Evolutionary conservation across 2,888 invertebrate genomes (phyloP).

Genomic region (Caenorhabditis wallacei): DNA sequence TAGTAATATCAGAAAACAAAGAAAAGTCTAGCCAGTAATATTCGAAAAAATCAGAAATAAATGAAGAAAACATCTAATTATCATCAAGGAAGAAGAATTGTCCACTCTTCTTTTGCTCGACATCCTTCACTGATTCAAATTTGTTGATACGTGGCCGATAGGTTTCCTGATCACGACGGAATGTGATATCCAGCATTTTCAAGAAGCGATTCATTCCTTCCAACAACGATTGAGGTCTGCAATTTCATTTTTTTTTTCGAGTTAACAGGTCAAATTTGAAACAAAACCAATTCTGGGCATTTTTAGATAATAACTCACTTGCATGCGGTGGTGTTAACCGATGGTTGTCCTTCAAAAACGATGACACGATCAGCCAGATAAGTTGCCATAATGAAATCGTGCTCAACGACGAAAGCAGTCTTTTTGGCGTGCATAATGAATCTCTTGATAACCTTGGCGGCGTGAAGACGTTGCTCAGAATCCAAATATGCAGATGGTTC

Average conservation of each 20-base stretch:
- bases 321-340: slow-evolving; percentile 92
- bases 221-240: slow-evolving; percentile 90
- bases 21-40: slow-evolving; percentile 13
- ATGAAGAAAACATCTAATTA: slow-evolving; percentile 84
- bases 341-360: slow-evolving; percentile 96
- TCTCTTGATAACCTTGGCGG: slow-evolving; percentile 97
- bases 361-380: slow-evolving; percentile 98
- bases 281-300: background rate
- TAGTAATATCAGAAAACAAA: slow-evolving; percentile 11
- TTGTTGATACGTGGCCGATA: slow-evolving; percentile 99
- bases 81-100: slow-evolving; percentile 99
- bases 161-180: slow-evolving; percentile 98
- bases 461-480: slow-evolving; percentile 99
- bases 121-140: slow-evolving; percentile 96
- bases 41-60: too few relatives aligned
- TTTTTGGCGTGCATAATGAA: slow-evolving; percentile 99
- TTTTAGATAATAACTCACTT: slow-evolving; percentile 84
- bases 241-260: slow-evolving; percentile 51
- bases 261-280: background rate
- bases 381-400: slow-evolving; percentile 99
- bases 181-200: slow-evolving; percentile 95
- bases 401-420: slow-evolving; percentile 99
- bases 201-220: slow-evolving; percentile 99
- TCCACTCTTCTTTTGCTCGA: slow-evolving; percentile 96
- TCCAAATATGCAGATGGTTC: slow-evolving; percentile 99